Percentiles rank a stretch among this genome's conserved stretches.
phyloP scores from a whole-genome alignment of 2,888 invertebrate species.

The Cyclophora punctaria region DNA sequence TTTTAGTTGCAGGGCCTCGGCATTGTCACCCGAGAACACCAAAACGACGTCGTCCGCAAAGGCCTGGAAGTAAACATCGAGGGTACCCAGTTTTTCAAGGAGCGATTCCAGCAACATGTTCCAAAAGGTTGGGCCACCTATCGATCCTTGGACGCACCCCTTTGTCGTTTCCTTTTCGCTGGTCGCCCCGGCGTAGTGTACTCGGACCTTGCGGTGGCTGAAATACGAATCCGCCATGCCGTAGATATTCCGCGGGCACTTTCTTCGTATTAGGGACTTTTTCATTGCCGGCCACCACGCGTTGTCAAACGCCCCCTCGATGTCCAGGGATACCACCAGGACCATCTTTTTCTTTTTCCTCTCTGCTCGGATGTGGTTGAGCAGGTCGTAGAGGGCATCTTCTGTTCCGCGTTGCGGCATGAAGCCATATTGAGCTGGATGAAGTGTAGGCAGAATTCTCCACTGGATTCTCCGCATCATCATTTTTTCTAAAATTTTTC shows the following conservation, averaged over 20 bases:
- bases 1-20: background rate
- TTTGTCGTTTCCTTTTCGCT: background rate
- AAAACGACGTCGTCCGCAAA: slow-evolving; percentile 10
- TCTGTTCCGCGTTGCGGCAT: background rate
- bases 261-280: slow-evolving; percentile 2
- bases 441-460: background rate
- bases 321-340: slow-evolving; percentile 4
- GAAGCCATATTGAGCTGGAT: background rate
- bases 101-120: slow-evolving; percentile 15
- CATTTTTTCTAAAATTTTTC: slow-evolving; percentile 7
- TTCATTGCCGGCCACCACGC: slow-evolving; percentile 8
- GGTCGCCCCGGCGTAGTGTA: background rate
- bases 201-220: background rate
- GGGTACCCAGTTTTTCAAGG: background rate
- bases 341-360: background rate
- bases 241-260: background rate
- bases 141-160: slow-evolving; percentile 7
- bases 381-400: slow-evolving; percentile 1
- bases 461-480: background rate
- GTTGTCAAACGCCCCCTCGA: slow-evolving; percentile 11
- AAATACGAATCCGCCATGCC: slow-evolving; percentile 6
- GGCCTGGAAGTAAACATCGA: slow-evolving; percentile 6
- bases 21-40: slow-evolving; percentile 7
- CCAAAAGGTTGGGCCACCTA: slow-evolving; percentile 13
- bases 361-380: background rate